Base-by-base conservation (phyloP, 2,113 vertebrate genomes). In the Falcunculus frontatus region DNA sequence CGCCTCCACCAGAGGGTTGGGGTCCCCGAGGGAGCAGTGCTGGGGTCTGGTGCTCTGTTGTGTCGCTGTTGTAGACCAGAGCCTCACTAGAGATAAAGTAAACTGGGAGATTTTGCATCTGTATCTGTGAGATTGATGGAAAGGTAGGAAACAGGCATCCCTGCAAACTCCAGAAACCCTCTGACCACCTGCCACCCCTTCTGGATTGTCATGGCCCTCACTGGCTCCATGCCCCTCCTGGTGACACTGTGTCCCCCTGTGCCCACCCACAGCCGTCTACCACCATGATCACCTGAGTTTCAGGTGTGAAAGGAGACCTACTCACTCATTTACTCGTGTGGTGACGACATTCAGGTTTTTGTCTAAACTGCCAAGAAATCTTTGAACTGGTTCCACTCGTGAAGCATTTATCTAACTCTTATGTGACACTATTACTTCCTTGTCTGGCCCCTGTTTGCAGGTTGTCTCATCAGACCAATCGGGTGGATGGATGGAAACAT, bases 171-270 rank as follows among this genome's bases (percentile, higher is more conserved):
- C 77, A 62, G 73, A 69, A 91, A 42, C 2, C 23, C 15, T 74
- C 73, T 55, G 47, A 27, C 17, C 30, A 42, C 18, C 30, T 70
- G 41, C 41, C 39, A 55, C 33, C 20, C 10, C 35, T 33, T 86
- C 30, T 14, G 33, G 49, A 32, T 23, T 39, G n/a, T 16, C 52
- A 33, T 0, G 2, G 49, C 23, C 12, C 13, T 41, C 63, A 15
- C 3, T 0, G 0, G 2, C 25, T 89, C 35, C 18, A 50, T 69
- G 46, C 3, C 21, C 4, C 5, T 55, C 7, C 35, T 27, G 39
- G 39, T 55, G 25, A 14, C n/a, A 3, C 13, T 16, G 27, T 39
- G 26, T 17, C 17, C 20, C 10, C 7, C 17, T 44, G 25, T 42
- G 33, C 17, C 72, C 83, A 37, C 44, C 65, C 46, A 74, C 69